Conservation (phyloP, 1,140 invertebrate species). For the Propsilocerus akamusi region DNA sequence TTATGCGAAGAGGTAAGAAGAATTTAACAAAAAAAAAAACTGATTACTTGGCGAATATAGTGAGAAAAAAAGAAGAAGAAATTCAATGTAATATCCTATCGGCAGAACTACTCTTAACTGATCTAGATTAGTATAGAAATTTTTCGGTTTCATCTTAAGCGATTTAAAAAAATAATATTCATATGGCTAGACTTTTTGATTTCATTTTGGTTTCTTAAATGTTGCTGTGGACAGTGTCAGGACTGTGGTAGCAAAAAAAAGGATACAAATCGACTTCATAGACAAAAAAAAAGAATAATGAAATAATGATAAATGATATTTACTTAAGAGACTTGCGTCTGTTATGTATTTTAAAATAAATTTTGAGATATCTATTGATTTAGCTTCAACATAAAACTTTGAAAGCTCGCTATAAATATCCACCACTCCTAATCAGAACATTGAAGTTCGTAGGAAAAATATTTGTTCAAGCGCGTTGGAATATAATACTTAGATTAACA, state of each 20-base stretch:
- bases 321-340: neutral
- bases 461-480: no score
- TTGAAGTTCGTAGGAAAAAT: no score
- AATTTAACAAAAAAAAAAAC: neutral
- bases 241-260: conserved; percentile 1
- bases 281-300: neutral
- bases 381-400: no score
- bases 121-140: neutral
- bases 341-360: neutral
- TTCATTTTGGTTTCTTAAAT: neutral
- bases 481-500: no score
- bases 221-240: conserved; percentile 7
- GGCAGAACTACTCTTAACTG: neutral
- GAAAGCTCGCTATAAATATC: no score
- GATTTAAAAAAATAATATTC: neutral
- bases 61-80: neutral
- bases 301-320: neutral
- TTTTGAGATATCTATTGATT: neutral
- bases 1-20: conserved; percentile 89
- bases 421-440: no score
- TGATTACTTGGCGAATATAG: neutral
- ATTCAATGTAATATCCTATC: neutral
- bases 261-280: neutral
- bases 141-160: neutral
- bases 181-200: neutral